Percentiles rank a stretch among this genome's conserved stretches.
phyloP scores from a whole-genome alignment of 2,888 invertebrate species.

The Carterocephalus palaemon region DNA sequence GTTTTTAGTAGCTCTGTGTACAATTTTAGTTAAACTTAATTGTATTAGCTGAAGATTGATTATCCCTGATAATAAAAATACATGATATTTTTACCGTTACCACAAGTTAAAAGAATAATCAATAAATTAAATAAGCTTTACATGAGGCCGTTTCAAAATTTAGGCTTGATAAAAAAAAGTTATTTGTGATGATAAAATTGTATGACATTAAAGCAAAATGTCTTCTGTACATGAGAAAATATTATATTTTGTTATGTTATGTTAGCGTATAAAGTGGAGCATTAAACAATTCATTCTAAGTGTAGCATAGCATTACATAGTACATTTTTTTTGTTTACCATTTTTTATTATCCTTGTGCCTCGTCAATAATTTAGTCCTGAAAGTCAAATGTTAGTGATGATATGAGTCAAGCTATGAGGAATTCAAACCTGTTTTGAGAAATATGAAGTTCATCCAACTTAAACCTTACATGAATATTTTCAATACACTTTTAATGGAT shows the following conservation, averaged over 20 bases:
- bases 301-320: conserved; percentile 58
- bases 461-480: conserved; percentile 22
- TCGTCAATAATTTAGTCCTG: conserved; percentile 93
- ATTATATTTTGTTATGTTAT: conserved; percentile 1
- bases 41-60: no score
- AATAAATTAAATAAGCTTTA: no score
- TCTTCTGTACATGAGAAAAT: not conserved
- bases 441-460: conserved; percentile 12
- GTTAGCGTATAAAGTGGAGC: conserved; percentile 33
- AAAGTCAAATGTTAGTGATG: conserved; percentile 80
- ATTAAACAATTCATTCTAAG: conserved; percentile 49
- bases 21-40: no score
- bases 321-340: conserved; percentile 81
- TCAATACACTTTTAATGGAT: conserved; percentile 2
- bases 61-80: no score
- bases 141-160: no score
- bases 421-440: conserved; percentile 29
- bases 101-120: no score
- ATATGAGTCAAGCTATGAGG: conserved; percentile 56
- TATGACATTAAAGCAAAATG: conserved; percentile 10
- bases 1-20: conserved; percentile 11
- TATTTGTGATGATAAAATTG: no score
- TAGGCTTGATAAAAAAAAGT: not conserved
- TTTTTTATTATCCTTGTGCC: conserved; percentile 90
- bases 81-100: no score